Conservation (phyloP, 2,888 invertebrate genomes). For the Bellardia bayeri region DNA sequence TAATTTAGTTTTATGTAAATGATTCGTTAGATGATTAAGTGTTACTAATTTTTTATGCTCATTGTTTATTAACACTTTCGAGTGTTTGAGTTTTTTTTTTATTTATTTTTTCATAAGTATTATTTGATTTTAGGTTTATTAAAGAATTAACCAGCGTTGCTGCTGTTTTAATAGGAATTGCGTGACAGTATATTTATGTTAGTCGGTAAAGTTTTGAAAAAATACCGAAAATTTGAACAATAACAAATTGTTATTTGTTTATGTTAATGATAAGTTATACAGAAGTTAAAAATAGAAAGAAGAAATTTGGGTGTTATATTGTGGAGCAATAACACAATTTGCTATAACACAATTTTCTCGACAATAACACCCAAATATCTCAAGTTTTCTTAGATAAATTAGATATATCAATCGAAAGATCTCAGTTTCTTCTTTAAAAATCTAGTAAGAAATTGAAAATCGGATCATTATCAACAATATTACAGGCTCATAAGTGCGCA, state of each 20-base stretch:
- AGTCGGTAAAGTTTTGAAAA: not conserved
- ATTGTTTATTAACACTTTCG: slow-evolving; percentile 54
- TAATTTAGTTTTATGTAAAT: slow-evolving; percentile 69
- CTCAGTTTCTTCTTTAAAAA: too few species aligned
- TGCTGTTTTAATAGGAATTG: slow-evolving; percentile 59
- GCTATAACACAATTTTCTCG: too few species aligned
- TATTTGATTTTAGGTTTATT: slow-evolving; percentile 56
- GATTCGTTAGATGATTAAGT: slow-evolving; percentile 67
- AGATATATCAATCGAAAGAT: too few species aligned
- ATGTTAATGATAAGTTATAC: not conserved
- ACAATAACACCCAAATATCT: too few species aligned
- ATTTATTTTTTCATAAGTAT: not conserved
- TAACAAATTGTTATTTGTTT: not conserved
- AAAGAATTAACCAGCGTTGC: slow-evolving; percentile 46
- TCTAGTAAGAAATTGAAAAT: too few species aligned
- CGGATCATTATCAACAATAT: too few species aligned
- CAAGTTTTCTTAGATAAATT: too few species aligned
- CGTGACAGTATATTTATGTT: slow-evolving; percentile 60
- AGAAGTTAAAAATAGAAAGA: too few species aligned
- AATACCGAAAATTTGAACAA: not conserved
- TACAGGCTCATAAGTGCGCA: too few species aligned
- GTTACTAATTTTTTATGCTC: slow-evolving; percentile 68
- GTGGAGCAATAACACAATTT: too few species aligned
- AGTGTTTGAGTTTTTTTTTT: slow-evolving; percentile 9
- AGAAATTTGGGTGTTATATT: too few species aligned